These are phyloP conservation scores for Nasonia vitripennis DNA, from an alignment of 1,140 invertebrate genomes.

Conservation along the genomic window DNA sequence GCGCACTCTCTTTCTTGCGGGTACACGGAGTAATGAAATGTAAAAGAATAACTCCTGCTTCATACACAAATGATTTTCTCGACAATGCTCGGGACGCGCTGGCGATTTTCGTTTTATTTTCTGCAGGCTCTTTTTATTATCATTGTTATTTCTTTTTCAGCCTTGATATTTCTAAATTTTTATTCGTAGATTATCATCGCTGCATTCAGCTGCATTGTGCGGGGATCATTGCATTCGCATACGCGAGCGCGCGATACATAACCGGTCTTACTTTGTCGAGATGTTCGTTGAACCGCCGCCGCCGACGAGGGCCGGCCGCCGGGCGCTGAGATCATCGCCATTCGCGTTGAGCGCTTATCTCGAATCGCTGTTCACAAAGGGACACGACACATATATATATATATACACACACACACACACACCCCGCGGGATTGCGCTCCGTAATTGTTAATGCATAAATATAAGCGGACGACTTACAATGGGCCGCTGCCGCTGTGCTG, in stretches of 20 bases:
- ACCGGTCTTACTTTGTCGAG: slow-evolving; percentile 48
- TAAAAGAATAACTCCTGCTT: slow-evolving; percentile 12
- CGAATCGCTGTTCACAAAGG: slow-evolving; percentile 56
- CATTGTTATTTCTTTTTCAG: not conserved
- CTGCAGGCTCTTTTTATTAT: not conserved
- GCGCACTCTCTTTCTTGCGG: too few species aligned
- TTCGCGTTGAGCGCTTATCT: slow-evolving; percentile 61
- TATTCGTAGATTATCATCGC: slow-evolving; percentile 38
- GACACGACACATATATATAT: too few species aligned
- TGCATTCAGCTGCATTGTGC: slow-evolving; percentile 11
- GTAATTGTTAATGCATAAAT: slow-evolving; percentile 65
- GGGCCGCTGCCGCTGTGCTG: slow-evolving; percentile 50
- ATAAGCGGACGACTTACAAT: slow-evolving; percentile 56
- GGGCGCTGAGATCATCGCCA: slow-evolving; percentile 57
- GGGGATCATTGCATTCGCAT: slow-evolving; percentile 30
- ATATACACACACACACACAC: too few species aligned
- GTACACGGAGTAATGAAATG: slow-evolving; percentile 18
- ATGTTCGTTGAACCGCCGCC: slow-evolving; percentile 48
- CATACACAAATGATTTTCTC: not conserved
- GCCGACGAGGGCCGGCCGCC: slow-evolving; percentile 7
- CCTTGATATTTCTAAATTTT: slow-evolving; percentile 25
- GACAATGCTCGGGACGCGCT: not conserved
- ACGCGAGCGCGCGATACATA: slow-evolving; percentile 15
- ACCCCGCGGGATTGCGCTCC: slow-evolving; percentile 38
- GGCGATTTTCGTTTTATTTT: slow-evolving; percentile 7